Evolutionary conservation across 2,113 vertebrate species (phyloP), one percentile per base, ranked within the genome.

Genomic region (Piaya cayana): DNA sequence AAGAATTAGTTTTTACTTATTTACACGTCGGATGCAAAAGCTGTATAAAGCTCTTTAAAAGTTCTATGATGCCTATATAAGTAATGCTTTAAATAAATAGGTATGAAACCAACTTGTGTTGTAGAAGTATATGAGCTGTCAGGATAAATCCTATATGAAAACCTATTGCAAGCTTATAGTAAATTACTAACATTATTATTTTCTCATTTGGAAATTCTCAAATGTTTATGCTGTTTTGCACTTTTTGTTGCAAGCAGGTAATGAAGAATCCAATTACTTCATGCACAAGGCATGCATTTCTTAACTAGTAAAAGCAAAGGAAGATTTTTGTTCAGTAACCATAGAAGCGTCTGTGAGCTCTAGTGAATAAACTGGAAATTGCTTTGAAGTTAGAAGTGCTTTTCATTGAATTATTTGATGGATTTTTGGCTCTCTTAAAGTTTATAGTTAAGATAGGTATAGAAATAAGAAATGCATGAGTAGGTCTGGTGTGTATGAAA

Each of bases 201-300:
- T 98, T 93, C 86, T 96, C 86, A 59, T 86, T 76, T 84, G 85
- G 69, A 86, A 97, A 90, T 95, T 97, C 90, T 97, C 55, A 95
- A 92, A 94, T 97, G 87, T 96, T 98, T 97, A 89, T 96, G 67
- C 63, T 97, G 29, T 96, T 88, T 94, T 97, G 92, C 94, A 95
- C 95, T 77, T 91, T 94, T 97, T 97, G 95, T 95, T 97, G 86
- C 93, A 93, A 96, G 89, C 84, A 85, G 92, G 90, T 86, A 93
- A 95, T 92, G 96, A 93, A 96, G 85, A 97, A 97, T 97, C 82
- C 93, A 98, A 92, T 98, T 98, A 96, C 90, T 97, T 98, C 93
- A 96, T 97, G 86, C 92, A 95, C 94, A 95, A 76, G 88, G 62
- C 93, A 88, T 97, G 85, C 74, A 94, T 94, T 98, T 97, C 30